Base-by-base conservation (phyloP, 2,113 vertebrate genomes). In the Podiceps cristatus region DNA sequence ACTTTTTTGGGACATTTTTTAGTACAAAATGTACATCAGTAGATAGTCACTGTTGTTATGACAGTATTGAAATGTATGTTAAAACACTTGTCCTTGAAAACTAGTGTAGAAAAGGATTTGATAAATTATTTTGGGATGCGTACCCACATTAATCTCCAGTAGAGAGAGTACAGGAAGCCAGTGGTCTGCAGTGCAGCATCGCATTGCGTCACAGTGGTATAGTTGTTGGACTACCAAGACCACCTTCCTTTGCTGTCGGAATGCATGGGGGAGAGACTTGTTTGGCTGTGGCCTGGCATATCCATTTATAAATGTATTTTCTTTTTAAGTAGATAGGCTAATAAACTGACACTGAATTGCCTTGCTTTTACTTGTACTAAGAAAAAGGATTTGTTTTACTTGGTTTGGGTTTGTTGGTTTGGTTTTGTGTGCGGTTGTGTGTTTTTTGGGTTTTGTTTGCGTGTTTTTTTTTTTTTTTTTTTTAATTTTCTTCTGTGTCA, bases 71-170 rank as follows among this genome's bases (percentile, higher is more conserved):
- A 90, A 78, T 55, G 47, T 28, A 13, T 47, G 37, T 86, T 83
- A 37, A 60, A 94, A 88, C 44, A 47, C 33, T 86, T 55, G 74
- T 72, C 86, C 86, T 84, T 86, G 86, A 58, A 88, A 59, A 45
- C 72, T 47, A 66, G 50, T 49, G 31, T 62, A 37, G 80, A 37
- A 68, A 49, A 75, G 49, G n/a, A 78, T 87, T 68, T 59, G 77
- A 42, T 27, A 56, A 47, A 44, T 72, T 93, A 11, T 66, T 89
- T 45, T 60, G 49, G 95, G 62, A 79, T 78, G 13, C 7, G 4
- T 78, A 69, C 62, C 73, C 23, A 25, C 53, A 11, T 62, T 55
- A 23, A 75, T 75, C 56, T 91, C 52, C 13, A 7, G 37, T 35
- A 72, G 47, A 67, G 55, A 55, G 45, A 20, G 49, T 8, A 10